Evolutionary conservation across 2,888 invertebrate genomes (phyloP).

Genomic region (Epinotia demarniana): DNA sequence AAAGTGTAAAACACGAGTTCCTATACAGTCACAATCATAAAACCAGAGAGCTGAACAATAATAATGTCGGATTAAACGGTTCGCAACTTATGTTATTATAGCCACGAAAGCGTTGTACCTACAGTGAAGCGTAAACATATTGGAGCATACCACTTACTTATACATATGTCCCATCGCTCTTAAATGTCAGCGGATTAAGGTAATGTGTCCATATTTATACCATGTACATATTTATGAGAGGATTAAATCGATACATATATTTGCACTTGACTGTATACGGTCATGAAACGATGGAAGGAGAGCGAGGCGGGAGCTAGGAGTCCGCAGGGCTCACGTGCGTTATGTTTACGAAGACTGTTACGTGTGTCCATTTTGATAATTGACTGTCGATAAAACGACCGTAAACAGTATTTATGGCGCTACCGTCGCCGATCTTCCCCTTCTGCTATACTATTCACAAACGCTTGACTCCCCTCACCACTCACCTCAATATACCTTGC

Average conservation of each 20-base stretch:
- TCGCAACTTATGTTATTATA: conserved; percentile 6
- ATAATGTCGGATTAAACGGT: conserved; percentile 14
- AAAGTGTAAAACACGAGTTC: background rate
- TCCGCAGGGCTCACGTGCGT: conserved; percentile 40
- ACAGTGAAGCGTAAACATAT: background rate
- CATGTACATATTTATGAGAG: too few relatives aligned
- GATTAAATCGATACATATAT: too few relatives aligned
- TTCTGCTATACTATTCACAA: background rate
- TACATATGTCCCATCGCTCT: too few relatives aligned
- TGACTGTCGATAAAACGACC: conserved; percentile 59
- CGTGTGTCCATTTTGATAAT: conserved; percentile 61
- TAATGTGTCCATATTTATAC: too few relatives aligned
- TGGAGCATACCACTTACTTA: too few relatives aligned
- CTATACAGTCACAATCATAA: conserved; percentile 5
- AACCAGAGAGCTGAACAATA: background rate
- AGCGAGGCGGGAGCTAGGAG: background rate
- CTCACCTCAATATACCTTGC: background rate
- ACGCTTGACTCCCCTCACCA: background rate
- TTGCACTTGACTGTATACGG: background rate
- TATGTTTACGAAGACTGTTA: conserved; percentile 45
- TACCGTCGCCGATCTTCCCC: conserved; percentile 45
- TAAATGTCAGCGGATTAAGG: too few relatives aligned
- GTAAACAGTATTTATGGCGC: conserved; percentile 48
- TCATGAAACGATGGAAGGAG: background rate
- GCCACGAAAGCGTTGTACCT: conserved; percentile 32